These are phyloP conservation scores for Acleris holmiana DNA, from an alignment of 2,888 invertebrate genomes.

Conservation along the genomic window DNA sequence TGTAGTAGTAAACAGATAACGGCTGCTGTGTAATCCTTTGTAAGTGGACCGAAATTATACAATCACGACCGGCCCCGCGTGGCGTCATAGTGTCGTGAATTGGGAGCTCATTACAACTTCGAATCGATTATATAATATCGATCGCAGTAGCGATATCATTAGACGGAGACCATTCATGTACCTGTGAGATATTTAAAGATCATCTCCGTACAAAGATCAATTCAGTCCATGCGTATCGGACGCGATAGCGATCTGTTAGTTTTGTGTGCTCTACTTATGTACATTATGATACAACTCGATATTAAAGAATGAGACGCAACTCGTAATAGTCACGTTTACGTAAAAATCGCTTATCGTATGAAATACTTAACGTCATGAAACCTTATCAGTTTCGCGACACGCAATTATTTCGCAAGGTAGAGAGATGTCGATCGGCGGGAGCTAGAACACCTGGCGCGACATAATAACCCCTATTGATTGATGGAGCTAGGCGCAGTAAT, in stretches of 20 bases:
- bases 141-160: constrained; percentile 19
- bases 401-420: constrained; percentile 11
- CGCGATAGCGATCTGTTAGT: not conserved
- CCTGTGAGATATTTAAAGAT: constrained; percentile 1
- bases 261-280: not conserved
- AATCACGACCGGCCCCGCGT: constrained; percentile 21
- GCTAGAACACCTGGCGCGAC: constrained; percentile 7
- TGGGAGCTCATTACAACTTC: constrained; percentile 22
- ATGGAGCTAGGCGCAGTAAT: constrained; percentile 28
- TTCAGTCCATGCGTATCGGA: not conserved
- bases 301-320: too few species aligned
- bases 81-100: constrained; percentile 17
- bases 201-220: constrained; percentile 11
- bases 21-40: constrained; percentile 21
- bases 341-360: constrained; percentile 10
- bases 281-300: too few species aligned
- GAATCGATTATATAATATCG: constrained; percentile 26
- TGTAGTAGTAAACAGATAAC: constrained; percentile 27
- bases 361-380: constrained; percentile 14
- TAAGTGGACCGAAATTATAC: constrained; percentile 23
- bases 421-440: not conserved
- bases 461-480: constrained; percentile 32
- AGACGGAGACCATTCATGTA: constrained; percentile 13
- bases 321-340: not conserved
- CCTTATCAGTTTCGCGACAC: constrained; percentile 6